Evolutionary conservation across 2,797 vertebrate species (phyloP), one percentile per base, ranked within the genome.

Genomic region (Carduelis carduelis): DNA sequence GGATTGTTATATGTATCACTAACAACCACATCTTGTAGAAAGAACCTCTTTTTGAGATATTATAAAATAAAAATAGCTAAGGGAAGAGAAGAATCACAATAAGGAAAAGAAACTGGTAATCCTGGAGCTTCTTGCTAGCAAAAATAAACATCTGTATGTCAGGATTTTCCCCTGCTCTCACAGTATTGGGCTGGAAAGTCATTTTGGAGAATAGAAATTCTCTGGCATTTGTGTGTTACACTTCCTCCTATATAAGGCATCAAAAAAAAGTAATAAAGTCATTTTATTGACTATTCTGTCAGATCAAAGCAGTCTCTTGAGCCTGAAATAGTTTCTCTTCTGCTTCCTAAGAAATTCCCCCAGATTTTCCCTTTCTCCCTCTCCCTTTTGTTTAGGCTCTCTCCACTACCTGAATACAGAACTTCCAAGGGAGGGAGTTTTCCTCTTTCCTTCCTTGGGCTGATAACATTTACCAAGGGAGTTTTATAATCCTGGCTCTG

Each of bases 301-400:
- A 46, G 66, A 14, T 85, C 59, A 86, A 61, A 93, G 35, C 47
- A 66, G 16, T 49, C 14, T 68, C 47, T 49, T 72, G 27, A 92
- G 20, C 47, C 69, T 60, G 30, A 93, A 66, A 37, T 3, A 96
- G 95, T 96, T 97, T 95, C 94, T 66, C 39, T 89, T 96, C 87
- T 30, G 57, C 94, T 93, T 98, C 96, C 96, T 87, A 95, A 70
- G 85, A 93, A 98, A 97, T 93, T 65, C 93, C 97, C 97, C 4
- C 1, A 61, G 13, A 76, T 93, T 92, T 89, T 96, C 96, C 96
- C 92, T 11, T 59, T 57, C 47, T 80, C 32, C 46, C 5, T 89
- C 27, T 81, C 66, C 59, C 41, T 20, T 66, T 46, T 81, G 37
- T 63, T 52, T n/a, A 81, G 50, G 17, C 39, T 57, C 13, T 55